Conservation (phyloP, 2,797 vertebrate genomes). For the Staurois parvus region DNA sequence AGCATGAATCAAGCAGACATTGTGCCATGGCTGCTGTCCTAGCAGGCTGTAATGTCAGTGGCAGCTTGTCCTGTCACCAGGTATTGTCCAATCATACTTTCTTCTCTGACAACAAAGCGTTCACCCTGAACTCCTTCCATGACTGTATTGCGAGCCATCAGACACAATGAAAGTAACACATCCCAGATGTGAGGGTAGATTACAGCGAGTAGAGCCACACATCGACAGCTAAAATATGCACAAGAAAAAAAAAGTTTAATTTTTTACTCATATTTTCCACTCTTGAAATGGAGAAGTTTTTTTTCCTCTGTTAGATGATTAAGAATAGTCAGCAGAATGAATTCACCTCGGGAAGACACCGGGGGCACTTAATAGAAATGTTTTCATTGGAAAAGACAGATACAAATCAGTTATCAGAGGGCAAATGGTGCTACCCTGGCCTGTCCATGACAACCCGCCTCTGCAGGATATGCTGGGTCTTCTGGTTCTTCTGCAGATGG, state of each 20-base stretch:
- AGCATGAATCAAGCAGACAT: too few relatives aligned
- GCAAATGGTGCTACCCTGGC: too few relatives aligned
- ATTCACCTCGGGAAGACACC: neutral
- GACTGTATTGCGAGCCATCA: slow-evolving; percentile 27
- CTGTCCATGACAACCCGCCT: too few relatives aligned
- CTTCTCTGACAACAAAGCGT: slow-evolving; percentile 17
- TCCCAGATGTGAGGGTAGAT: slow-evolving; percentile 50
- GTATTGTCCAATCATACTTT: slow-evolving; percentile 4
- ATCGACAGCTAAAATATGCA: slow-evolving; percentile 42
- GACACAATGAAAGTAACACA: slow-evolving; percentile 53
- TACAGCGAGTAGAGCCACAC: slow-evolving; percentile 41
- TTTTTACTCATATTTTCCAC: slow-evolving; percentile 52
- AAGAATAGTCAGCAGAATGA: slow-evolving; percentile 3
- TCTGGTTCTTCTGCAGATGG: too few relatives aligned
- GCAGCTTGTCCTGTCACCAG: slow-evolving; percentile 24
- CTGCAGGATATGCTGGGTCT: too few relatives aligned
- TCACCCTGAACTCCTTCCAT: slow-evolving; percentile 14
- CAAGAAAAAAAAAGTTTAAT: slow-evolving; percentile 10
- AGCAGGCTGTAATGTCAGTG: neutral
- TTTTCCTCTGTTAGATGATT: slow-evolving; percentile 8
- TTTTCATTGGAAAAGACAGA: too few relatives aligned
- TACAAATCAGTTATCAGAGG: too few relatives aligned
- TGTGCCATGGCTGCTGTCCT: too few relatives aligned
- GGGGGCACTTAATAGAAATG: too few relatives aligned
- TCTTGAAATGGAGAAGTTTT: neutral